Conservation (phyloP, 2,113 vertebrate genomes). For the Dicentrarchus labrax region DNA sequence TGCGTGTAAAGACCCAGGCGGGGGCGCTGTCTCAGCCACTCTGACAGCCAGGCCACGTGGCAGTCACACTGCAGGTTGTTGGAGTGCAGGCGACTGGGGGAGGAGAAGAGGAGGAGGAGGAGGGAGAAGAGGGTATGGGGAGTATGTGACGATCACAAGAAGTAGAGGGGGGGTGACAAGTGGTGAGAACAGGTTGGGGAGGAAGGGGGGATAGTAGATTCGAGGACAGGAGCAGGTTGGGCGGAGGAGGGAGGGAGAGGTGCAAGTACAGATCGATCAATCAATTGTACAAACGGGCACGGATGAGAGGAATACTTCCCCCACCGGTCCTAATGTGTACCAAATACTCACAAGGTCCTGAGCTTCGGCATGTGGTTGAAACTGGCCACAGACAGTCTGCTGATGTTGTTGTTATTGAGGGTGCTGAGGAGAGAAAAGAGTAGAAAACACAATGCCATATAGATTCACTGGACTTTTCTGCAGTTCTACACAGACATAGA, state of each 20-base stretch:
- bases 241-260: constrained; percentile 20
- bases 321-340: background rate
- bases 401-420: constrained; percentile 99
- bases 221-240: constrained; percentile 39
- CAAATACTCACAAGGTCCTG: constrained; percentile 94
- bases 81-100: constrained; percentile 94
- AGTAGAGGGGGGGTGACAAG: constrained; percentile 18
- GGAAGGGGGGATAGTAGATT: constrained; percentile 60
- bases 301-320: constrained; percentile 19
- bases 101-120: background rate
- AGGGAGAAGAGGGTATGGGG: background rate
- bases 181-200: constrained; percentile 11
- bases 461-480: background rate
- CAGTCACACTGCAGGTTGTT: constrained; percentile 98
- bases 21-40: constrained; percentile 97
- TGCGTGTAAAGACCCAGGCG: constrained; percentile 97
- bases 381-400: constrained; percentile 96
- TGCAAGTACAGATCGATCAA: constrained; percentile 50
- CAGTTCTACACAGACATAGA: background rate
- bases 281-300: constrained; percentile 36
- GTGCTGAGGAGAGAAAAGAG: constrained; percentile 85
- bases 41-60: constrained; percentile 97
- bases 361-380: constrained; percentile 99
- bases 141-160: background rate
- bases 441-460: background rate